phyloP scores from a whole-genome alignment of 1,140 invertebrate genomes.

The Lasaia peninsularis region DNA sequence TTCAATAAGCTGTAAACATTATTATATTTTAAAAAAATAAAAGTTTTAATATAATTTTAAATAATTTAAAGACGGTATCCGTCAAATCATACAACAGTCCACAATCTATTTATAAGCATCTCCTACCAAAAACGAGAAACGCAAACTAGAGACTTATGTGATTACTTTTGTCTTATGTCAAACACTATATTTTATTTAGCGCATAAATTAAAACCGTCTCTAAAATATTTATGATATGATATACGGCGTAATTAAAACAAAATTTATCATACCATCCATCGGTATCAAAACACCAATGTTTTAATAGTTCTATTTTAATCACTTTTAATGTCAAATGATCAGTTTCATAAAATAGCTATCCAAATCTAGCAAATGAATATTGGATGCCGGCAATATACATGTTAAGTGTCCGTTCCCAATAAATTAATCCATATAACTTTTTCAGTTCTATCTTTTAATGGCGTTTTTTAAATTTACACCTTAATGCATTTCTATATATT shows the following conservation, averaged over 20 bases:
- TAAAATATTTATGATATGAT: conserved; percentile 38
- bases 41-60: too few species aligned
- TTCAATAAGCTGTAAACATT: too few species aligned
- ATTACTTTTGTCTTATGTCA: too few species aligned
- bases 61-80: too few species aligned
- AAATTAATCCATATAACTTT: conserved; percentile 32
- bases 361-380: conserved; percentile 53
- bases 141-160: too few species aligned
- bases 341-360: conserved; percentile 8
- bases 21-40: too few species aligned
- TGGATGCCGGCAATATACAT: conserved; percentile 60
- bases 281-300: conserved; percentile 2
- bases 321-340: conserved; percentile 11
- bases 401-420: conserved; percentile 53
- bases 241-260: conserved; percentile 40
- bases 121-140: too few species aligned
- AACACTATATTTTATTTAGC: neutral
- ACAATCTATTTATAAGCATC: neutral
- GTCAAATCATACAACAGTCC: too few species aligned
- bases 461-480: conserved; percentile 16
- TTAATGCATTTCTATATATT: conserved; percentile 25
- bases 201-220: conserved; percentile 25
- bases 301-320: conserved; percentile 11
- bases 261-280: conserved; percentile 33
- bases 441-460: conserved; percentile 21